Evolutionary conservation across 2,113 vertebrate species (phyloP), one percentile per base, ranked within the genome.

Genomic region (Erinaceus europaeus): DNA sequence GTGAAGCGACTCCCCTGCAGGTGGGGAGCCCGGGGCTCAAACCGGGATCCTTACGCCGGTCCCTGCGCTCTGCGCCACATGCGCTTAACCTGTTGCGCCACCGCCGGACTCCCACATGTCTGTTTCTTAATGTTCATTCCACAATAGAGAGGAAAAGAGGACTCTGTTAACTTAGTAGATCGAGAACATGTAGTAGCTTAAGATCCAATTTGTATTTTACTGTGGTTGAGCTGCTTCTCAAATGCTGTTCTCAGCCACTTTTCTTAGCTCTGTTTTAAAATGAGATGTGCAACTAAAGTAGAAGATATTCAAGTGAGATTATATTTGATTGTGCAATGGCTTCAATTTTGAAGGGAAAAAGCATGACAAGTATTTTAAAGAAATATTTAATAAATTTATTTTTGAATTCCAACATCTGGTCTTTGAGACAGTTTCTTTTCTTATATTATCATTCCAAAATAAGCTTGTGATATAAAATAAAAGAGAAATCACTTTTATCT

Each of bases 271-370:
- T 77, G 48, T 64, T 87, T 82, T 75, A 71, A 85, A 83, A 64
- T 76, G 48, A 75, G 59, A 82, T 85, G 84, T 84, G 71, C 8
- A 75, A 72, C 53, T 36, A 85, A 15, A 52, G 6, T 53, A 44
- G 38, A 90, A n/a, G 55, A 82, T 90, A 82, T 67, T 78, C 84
- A 88, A 88, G 83, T 65, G 50, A 72, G 62, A 90, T 83, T 82
- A 73, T 80, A 79, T 55, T 79, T 72, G 72, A 90, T 91, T 90
- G 62, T 77, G 38, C 75, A 88, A 23, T 48, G 4, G 9, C 44
- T 88, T 83, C 86, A 72, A 27, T 71, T 91, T 85, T 75, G 46
- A 91, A 12, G 11, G 40, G 25, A 50, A 59, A 82, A 73, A 69
- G 34, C 65, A 59, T 44, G 17, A 75, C 20, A 65, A 62, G 15